Evolutionary conservation across 2,113 vertebrate genomes (phyloP), one percentile per base, ranked within the genome.

Genomic region (Trogon melanurus): DNA sequence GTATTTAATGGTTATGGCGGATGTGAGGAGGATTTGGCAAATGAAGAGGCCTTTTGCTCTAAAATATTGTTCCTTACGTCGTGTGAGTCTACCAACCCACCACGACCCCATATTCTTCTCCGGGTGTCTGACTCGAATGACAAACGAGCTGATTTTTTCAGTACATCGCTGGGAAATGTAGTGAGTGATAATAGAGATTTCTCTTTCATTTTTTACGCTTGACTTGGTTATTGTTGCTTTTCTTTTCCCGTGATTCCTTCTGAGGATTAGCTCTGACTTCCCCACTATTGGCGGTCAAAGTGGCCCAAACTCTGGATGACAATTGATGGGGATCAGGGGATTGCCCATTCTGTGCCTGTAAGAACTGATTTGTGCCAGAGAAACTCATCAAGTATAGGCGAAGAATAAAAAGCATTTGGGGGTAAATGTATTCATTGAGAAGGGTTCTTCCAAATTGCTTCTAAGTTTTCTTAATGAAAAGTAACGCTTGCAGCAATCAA

Each of bases 151-250:
- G 98, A 98, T 99, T 99, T 99, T 98, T 99, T 99, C 99, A 99
- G 98, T 98, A 99, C 98, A 98, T 99, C 97, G 99, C 99, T 99
- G 99, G 99, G 99, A 99, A 99, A 99, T 98, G 99, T 98, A 96
- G 98, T 98, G 98, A 97, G 98, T 99, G 98, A 99, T 99, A 99
- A 99, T 99, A 99, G 99, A 99, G 99, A 99, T 99, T 99, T 99
- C 99, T 98, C 99, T 99, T 99, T 99, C 99, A 99, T 99, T 99
- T 99, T 99, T 99, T 99, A 99, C 99, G 99, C 99, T 99, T 99
- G 99, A 99, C 99, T 99, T 99, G 98, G 99, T 99, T 99, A 99
- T 99, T 99, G 99, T 99, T 99, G 98, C 99, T 98, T 99, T 99
- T 99, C 99, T 99, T 99, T 99, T 98, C 99, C 99, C 98, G 98